Base-by-base conservation (phyloP, 35 echinoderm and acorn worm genomes). In the Apostichopus japonicus region DNA sequence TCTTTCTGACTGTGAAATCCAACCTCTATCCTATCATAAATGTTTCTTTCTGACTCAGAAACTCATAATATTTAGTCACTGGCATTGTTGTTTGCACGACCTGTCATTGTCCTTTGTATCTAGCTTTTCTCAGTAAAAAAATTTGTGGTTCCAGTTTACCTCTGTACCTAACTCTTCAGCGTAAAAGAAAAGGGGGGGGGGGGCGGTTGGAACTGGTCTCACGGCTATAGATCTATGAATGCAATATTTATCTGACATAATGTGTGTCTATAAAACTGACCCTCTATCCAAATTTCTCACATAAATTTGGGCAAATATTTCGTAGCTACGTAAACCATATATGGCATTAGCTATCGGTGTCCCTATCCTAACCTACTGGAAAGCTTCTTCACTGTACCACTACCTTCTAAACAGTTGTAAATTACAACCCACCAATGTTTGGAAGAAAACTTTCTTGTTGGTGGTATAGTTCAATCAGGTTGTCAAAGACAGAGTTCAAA, bases 221-320 rank as follows among this genome's bases (percentile, higher is more conserved):
- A 59, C 1, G 27, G 33, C 33, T 44, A 44, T 44, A 44, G 33
- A 44, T 61, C 57, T 61, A 0, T 61, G n/a, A 75, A 23, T 75
- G 71, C 16, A 15, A 75, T 19, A 75, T 75, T 75, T 75, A 75
- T 75, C 71, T 75, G 1, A n/a, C 22, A 0, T 75, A 75, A 75
- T 75, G 17, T 75, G 71, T 75, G 71, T 75, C 71, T 75, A 75
- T 75, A 75, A 75, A 75, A 75, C 17, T 75, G 71, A 75, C 71
- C 71, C 71, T 61, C 57, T 75, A 23, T 56, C 51, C 52, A 55
- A 83, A 83, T 25, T 83, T 83, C 79, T 83, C 79, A 83, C 79
- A 83, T 83, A 83, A 83, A 83, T 83, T 83, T 83, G 33, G 33
- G 11, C 17, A 83, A 53, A 11, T 75, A 75, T 23, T 13, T 83